These are phyloP conservation scores for Pogonomyrmex barbatus DNA, from an alignment of 1,140 invertebrate species.

Conservation along the genomic window DNA sequence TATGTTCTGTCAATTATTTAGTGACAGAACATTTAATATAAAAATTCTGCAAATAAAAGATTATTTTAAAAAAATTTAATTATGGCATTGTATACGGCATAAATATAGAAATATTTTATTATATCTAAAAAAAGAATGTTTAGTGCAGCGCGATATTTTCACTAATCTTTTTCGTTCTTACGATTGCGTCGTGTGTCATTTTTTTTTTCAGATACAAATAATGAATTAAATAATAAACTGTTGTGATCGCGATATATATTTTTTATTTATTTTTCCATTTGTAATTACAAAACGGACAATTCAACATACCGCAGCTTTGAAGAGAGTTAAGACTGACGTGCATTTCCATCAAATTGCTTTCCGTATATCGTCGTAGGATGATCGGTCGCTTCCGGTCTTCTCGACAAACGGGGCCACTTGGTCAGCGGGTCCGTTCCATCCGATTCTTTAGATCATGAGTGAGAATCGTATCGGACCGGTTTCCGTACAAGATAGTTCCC, in stretches of 20 bases:
- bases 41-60: not conserved
- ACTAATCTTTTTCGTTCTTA: too few species aligned
- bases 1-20: not conserved
- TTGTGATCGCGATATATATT: not conserved
- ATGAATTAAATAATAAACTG: not conserved
- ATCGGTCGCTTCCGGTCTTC: slow-evolving; percentile 82
- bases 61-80: too few species aligned
- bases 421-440: slow-evolving; percentile 84
- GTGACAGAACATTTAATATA: not conserved
- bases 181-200: not conserved
- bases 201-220: not conserved
- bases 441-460: slow-evolving; percentile 84
- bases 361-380: slow-evolving; percentile 58
- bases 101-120: too few species aligned
- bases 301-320: not conserved
- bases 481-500: slow-evolving; percentile 69
- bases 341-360: slow-evolving; percentile 66
- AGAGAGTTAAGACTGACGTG: not conserved
- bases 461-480: slow-evolving; percentile 84
- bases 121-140: too few species aligned
- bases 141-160: too few species aligned
- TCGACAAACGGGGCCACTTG: slow-evolving; percentile 84
- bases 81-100: too few species aligned
- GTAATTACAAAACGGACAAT: not conserved
- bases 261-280: not conserved